Evolutionary conservation across 2,113 vertebrate species (phyloP), one percentile per base, ranked within the genome.

Genomic region (Toxostoma redivivum): DNA sequence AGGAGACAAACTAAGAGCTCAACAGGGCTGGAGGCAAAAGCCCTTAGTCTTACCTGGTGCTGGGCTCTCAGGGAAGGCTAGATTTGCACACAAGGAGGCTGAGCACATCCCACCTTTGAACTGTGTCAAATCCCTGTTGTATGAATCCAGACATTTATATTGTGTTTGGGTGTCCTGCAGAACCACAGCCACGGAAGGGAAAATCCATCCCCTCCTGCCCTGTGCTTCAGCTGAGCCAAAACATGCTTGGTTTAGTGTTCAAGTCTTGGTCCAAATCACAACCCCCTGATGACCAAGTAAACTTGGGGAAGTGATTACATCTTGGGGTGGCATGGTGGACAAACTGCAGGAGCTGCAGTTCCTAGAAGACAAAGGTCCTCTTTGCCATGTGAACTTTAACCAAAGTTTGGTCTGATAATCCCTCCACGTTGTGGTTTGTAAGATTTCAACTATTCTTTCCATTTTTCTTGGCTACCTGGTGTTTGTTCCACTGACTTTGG

Each of bases 391-490:
- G 91, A 95, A 81, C 33, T 86, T 96, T 6, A 58, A 79, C 42
- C 40, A 44, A 47, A 76, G 19, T 50, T 73, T 56, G 47, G 61
- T n/a, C 25, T 21, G 38, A 76, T 80, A 77, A 81, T 90, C 56
- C 91, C n/a, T n/a, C 42, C 2, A 1, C 0, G 4, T 17, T 56
- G 57, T 15, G 56, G 20, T 92, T 95, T 93, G 42, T 58, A 70
- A 69, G 86, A 40, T 88, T 70, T 88, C 90, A 92, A 83, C 82
- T 95, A 14, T 76, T 77, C 67, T 67, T 90, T 51, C 45, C 94
- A 66, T 94, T 95, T 93, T 88, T 50, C 81, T 96, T 95, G 93
- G 73, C 90, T 81, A 45, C n/a, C 60, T 81, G 45, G 25, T 42
- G 48, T 70, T 96, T 58, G 40, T 60, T 92, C 72, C 76, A 31